A percentile compares a stretch with the other conserved stretches of the same genome.
Conservation (phyloP, 2,888 invertebrate species). For the Melanostoma scalare region DNA sequence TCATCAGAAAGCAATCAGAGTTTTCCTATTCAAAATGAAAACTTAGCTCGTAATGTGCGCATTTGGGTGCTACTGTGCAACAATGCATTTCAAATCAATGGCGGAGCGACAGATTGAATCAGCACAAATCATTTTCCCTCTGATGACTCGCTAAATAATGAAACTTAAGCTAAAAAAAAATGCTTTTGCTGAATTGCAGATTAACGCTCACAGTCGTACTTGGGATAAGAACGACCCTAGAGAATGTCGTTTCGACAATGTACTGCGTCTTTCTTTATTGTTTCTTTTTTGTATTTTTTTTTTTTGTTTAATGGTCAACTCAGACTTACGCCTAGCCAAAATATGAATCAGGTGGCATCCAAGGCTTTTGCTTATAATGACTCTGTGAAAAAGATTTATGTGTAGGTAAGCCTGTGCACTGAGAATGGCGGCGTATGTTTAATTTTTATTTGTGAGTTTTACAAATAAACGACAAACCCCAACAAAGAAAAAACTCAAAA, state of each 20-base stretch:
- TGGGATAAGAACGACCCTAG: slow-evolving; percentile 17
- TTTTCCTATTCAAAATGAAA: no score
- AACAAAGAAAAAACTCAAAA: slow-evolving; percentile 40
- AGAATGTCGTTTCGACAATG: neutral
- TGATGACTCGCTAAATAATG: no score
- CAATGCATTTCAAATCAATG: neutral
- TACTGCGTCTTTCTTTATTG: no score
- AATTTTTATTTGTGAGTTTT: slow-evolving; percentile 17
- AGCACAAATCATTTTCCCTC: neutral
- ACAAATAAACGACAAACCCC: slow-evolving; percentile 12
- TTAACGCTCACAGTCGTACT: slow-evolving; percentile 1
- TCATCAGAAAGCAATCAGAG: no score
- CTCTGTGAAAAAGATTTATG: no score
- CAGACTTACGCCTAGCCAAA: no score
- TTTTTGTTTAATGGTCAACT: no score
- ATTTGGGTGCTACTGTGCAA: neutral
- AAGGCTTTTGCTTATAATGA: no score
- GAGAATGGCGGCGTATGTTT: neutral
- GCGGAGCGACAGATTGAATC: neutral
- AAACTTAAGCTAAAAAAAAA: neutral
- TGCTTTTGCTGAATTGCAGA: neutral
- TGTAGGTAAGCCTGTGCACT: no score
- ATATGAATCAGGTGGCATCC: no score
- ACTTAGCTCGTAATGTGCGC: no score
- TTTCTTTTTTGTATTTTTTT: no score